These are phyloP conservation scores for Apocrypta bakeri DNA, from an alignment of 1,140 invertebrate genomes.

Conservation along the genomic window DNA sequence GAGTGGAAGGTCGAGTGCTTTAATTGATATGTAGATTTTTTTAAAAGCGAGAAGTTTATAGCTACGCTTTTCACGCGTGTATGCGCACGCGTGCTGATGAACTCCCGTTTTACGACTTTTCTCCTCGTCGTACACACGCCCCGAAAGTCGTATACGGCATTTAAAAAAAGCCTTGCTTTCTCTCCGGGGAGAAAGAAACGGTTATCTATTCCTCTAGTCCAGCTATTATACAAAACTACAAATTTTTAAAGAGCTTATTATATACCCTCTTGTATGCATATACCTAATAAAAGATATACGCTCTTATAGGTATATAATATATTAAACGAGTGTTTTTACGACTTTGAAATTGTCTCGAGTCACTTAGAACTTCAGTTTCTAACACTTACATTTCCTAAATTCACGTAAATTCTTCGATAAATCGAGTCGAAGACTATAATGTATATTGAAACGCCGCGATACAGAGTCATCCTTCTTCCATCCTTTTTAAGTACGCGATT, in stretches of 20 bases:
- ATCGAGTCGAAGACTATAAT: not conserved
- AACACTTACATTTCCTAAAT: not conserved
- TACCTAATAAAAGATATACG: not conserved
- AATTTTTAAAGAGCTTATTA: not conserved
- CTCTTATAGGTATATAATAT: no score
- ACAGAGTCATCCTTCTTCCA: not conserved
- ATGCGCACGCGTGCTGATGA: not conserved
- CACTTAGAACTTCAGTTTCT: constrained; percentile 4
- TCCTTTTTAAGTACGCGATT: not conserved
- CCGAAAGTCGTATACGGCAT: not conserved
- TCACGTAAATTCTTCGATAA: not conserved
- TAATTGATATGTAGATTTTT: not conserved
- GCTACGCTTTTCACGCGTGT: not conserved
- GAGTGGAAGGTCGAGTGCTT: not conserved
- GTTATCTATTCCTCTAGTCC: not conserved
- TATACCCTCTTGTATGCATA: not conserved
- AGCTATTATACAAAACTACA: not conserved
- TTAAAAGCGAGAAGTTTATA: not conserved
- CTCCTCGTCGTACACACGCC: not conserved
- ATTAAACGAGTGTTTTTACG: constrained; percentile 2
- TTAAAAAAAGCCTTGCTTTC: not conserved
- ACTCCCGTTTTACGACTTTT: constrained; percentile 19
- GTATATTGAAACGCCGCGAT: not conserved
- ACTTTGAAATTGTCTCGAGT: constrained; percentile 20
- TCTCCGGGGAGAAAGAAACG: not conserved